Evolutionary conservation across 2,888 invertebrate species (phyloP).

Genomic region (Celastrina argiolus): DNA sequence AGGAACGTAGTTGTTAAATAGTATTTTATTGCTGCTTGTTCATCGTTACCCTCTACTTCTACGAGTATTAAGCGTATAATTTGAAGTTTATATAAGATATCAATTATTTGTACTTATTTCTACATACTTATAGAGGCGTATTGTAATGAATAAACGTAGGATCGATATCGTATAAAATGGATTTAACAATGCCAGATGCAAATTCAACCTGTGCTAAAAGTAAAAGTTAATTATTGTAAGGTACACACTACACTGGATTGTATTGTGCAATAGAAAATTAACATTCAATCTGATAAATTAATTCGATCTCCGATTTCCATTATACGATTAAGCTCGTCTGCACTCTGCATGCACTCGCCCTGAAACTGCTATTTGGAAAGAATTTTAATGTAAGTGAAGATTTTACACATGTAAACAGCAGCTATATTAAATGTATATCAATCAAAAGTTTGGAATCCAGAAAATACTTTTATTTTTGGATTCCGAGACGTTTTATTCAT

Average conservation of each 20-base stretch:
- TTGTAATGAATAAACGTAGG: not conserved
- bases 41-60: not conserved
- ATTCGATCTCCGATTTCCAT: slow-evolving; percentile 63
- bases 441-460: no score
- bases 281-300: slow-evolving; percentile 59
- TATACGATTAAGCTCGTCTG: slow-evolving; percentile 69
- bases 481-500: not conserved
- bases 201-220: slow-evolving; percentile 4
- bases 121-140: not conserved
- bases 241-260: slow-evolving; percentile 12
- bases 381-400: slow-evolving; percentile 28
- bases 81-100: not conserved
- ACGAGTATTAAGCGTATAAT: not conserved
- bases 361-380: slow-evolving; percentile 61
- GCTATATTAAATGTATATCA: no score
- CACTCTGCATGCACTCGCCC: slow-evolving; percentile 63
- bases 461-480: no score
- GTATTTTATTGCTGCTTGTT: not conserved
- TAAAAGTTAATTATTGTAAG: slow-evolving; percentile 17
- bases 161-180: not conserved
- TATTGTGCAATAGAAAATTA: slow-evolving; percentile 25
- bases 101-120: not conserved
- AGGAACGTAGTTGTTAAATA: slow-evolving; percentile 12
- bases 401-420: not conserved
- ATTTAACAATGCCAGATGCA: slow-evolving; percentile 1